Conservation (phyloP, 2,113 vertebrate species). For the Phainopepla nitens region DNA sequence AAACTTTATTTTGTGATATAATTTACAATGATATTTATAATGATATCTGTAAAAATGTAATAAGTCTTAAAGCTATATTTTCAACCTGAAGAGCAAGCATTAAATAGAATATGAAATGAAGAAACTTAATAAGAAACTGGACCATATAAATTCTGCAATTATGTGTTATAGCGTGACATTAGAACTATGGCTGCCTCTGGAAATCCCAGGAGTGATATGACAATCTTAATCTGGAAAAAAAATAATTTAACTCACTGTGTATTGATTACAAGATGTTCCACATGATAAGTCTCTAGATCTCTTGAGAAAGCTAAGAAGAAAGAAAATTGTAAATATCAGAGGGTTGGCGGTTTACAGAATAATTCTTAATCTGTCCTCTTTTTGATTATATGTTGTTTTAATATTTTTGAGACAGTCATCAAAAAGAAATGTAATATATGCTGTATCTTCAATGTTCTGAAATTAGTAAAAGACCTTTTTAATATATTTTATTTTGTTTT, state of each 20-base stretch:
- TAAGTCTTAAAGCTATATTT: background rate
- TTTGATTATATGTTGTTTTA: background rate
- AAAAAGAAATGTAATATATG: background rate
- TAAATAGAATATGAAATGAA: background rate
- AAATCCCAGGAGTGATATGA: background rate
- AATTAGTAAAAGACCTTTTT: background rate
- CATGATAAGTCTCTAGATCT: background rate
- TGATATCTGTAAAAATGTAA: background rate
- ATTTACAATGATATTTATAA: background rate
- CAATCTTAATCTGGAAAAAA: background rate
- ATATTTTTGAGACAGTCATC: background rate
- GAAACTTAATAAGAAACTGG: background rate
- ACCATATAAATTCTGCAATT: background rate
- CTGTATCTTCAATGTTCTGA: background rate
- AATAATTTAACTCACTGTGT: background rate
- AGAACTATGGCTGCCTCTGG: background rate
- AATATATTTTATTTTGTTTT: background rate
- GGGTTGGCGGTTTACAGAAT: background rate
- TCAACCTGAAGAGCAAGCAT: background rate
- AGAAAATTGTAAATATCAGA: background rate
- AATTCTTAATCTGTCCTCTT: background rate
- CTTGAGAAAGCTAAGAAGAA: background rate
- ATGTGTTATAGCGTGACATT: background rate
- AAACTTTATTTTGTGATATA: background rate
- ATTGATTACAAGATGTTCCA: background rate